These are phyloP conservation scores for Listrodromus nycthemerus DNA, from an alignment of 2,888 invertebrate species.

Conservation along the genomic window DNA sequence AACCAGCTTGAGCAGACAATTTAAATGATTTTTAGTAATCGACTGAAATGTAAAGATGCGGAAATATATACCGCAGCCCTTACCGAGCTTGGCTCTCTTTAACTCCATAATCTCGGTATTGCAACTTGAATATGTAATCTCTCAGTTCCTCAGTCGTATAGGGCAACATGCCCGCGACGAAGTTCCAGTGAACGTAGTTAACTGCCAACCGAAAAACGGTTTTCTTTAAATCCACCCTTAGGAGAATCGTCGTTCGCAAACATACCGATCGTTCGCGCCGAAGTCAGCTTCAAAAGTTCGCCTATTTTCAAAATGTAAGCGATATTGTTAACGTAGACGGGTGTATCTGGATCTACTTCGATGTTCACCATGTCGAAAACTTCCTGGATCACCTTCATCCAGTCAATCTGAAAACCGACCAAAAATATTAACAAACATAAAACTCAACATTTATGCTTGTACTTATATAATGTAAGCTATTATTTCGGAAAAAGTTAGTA, in stretches of 20 bases:
- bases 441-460: background rate
- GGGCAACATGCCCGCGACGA: slow-evolving; percentile 53
- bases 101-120: slow-evolving; percentile 41
- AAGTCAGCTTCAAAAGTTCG: slow-evolving; percentile 39
- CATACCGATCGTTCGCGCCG: slow-evolving; percentile 56
- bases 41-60: background rate
- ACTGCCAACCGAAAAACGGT: slow-evolving; percentile 29
- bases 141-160: slow-evolving; percentile 60
- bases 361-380: slow-evolving; percentile 33
- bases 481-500: background rate
- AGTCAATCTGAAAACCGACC: slow-evolving; percentile 23
- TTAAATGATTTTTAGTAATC: background rate
- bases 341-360: slow-evolving; percentile 15
- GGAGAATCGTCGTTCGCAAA: background rate
- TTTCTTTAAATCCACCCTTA: background rate
- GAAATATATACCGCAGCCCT: background rate
- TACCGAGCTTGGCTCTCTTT: slow-evolving; percentile 59
- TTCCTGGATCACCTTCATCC: slow-evolving; percentile 19
- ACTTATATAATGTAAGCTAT: no score
- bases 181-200: slow-evolving; percentile 67
- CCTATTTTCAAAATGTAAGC: slow-evolving; percentile 29
- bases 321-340: background rate
- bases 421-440: background rate
- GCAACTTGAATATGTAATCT: slow-evolving; percentile 23
- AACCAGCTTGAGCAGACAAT: background rate